These are phyloP conservation scores for Circaetus gallicus DNA, from an alignment of 2,113 vertebrate species.

Conservation along the genomic window DNA sequence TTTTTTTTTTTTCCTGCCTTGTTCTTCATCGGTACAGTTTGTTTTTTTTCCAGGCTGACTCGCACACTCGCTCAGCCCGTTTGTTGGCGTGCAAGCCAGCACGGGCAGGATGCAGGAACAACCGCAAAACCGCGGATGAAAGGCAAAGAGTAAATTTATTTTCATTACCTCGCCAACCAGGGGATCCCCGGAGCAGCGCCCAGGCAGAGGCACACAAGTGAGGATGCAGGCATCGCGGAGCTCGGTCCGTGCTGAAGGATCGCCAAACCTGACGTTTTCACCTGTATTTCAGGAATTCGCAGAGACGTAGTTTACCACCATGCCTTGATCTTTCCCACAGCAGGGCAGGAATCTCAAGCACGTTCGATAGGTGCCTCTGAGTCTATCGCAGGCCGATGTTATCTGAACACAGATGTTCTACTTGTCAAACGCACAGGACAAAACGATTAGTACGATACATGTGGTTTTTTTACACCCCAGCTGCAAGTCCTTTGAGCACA, in stretches of 20 bases:
- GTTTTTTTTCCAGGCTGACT: neutral
- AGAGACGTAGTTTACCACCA: neutral
- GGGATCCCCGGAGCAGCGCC: neutral
- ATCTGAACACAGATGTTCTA: neutral
- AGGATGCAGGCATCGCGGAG: neutral
- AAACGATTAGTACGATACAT: neutral
- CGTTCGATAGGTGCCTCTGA: neutral
- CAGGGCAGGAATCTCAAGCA: neutral
- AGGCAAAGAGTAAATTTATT: neutral
- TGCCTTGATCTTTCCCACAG: neutral
- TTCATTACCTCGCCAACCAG: neutral
- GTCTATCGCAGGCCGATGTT: neutral
- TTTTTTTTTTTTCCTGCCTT: too few species aligned
- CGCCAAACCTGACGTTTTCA: neutral
- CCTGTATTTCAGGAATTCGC: neutral
- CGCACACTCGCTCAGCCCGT: neutral
- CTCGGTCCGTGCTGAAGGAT: neutral
- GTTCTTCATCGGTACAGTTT: accelerated
- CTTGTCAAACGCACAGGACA: neutral
- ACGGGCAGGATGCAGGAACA: neutral
- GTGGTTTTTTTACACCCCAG: neutral
- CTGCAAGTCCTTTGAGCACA: neutral
- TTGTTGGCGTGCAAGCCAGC: neutral
- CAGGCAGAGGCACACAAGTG: neutral
- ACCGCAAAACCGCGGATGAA: neutral